These are phyloP conservation scores for Ectemnius cavifrons DNA, from an alignment of 2,888 invertebrate genomes.

Conservation along the genomic window DNA sequence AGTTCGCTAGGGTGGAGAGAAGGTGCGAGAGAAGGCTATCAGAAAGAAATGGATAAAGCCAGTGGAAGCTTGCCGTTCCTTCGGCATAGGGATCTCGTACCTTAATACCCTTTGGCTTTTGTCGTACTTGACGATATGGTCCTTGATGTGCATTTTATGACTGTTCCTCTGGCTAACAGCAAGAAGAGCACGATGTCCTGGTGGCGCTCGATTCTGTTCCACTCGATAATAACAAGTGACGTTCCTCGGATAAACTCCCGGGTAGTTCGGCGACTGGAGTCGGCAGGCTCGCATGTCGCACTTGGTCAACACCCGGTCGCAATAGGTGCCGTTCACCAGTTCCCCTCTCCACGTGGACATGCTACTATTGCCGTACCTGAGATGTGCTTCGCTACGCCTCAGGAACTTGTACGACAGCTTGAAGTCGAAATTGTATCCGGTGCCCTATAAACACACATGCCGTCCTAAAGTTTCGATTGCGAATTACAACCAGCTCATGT, in stretches of 20 bases:
- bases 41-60: too few species aligned
- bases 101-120: constrained; percentile 86
- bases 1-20: not conserved
- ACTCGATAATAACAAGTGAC: constrained; percentile 90
- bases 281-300: constrained; percentile 86
- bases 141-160: constrained; percentile 89
- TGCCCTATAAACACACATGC: constrained; percentile 79
- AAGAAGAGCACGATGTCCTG: constrained; percentile 87
- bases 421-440: constrained; percentile 90
- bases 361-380: constrained; percentile 88
- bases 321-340: constrained; percentile 86
- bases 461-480: too few species aligned
- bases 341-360: constrained; percentile 88
- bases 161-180: constrained; percentile 88
- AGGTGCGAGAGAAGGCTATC: not conserved
- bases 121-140: constrained; percentile 87
- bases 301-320: constrained; percentile 88
- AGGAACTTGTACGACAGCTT: constrained; percentile 91
- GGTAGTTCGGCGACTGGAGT: constrained; percentile 93
- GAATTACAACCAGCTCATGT: too few species aligned
- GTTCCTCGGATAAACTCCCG: constrained; percentile 92
- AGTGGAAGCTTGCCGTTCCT: too few species aligned
- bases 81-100: constrained; percentile 73
- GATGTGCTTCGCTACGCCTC: constrained; percentile 85
- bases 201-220: constrained; percentile 82